Evolutionary conservation across 1,140 invertebrate genomes (phyloP), one percentile per base, ranked within the genome.

Genomic region (Drosophila nigromelanica): DNA sequence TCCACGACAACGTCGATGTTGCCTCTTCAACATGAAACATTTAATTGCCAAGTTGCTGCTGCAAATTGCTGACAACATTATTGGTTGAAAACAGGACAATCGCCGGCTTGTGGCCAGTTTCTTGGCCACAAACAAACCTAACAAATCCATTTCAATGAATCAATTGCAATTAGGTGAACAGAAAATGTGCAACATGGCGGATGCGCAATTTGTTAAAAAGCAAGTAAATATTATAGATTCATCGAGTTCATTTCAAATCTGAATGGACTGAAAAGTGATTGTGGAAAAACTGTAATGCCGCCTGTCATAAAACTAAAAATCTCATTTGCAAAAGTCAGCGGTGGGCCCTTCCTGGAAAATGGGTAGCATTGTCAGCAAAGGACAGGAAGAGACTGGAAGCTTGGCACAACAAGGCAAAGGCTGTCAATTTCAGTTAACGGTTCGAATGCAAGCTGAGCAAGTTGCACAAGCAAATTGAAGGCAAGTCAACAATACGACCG

Each of bases 361-460:
- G 35, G 21, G 10, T 39, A 21, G 14, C 54, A 66, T 27, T 50
- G 45, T 58, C 30, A 66, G 50, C 43, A 70, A 43, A 58, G 61
- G 76, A 74, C 78, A 80, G 67, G 33, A 45, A 27, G 47, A 58
- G 39, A 5, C 42, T 55, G 39, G 48, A 27, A 70, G 60, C 59
- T 85, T 76, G 78, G 67, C 75, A 76, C 74, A 82, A 82, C 71
- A 87, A 76, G 78, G 72, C 78, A 85, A 86, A 89, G 70, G 67
- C 83, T 87, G 82, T 89, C 82, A 87, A 76, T 82, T 79, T 54
- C 82, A 87, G 82, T 87, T 89, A 87, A 74, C 74, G 59, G 72
- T 71, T 77, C 48, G 55, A 58, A 52, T 47, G 52, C 55, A 52
- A 72, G 51, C 39, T 37, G 50, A 45, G 33, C 15, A 39, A 66